phyloP scores from a whole-genome alignment of 2,113 vertebrate genomes.

The Columba janthina region DNA sequence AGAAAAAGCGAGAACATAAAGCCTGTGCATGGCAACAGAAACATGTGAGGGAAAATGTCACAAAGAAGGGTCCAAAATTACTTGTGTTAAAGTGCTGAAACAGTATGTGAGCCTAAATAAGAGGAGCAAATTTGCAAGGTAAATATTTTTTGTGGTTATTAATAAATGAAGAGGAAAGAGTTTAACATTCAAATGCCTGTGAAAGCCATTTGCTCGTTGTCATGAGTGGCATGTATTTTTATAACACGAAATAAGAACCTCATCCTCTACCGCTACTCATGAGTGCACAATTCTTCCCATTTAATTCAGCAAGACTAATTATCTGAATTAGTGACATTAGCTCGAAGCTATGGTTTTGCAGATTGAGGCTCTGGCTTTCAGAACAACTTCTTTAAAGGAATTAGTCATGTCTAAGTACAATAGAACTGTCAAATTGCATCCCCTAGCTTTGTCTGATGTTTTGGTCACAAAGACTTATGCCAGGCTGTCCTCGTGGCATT shows the following conservation, averaged over 20 bases:
- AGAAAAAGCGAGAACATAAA: background rate
- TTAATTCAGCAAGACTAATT: slow-evolving; percentile 67
- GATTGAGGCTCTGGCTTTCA: slow-evolving; percentile 22
- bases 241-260: slow-evolving; percentile 7
- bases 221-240: slow-evolving; percentile 6
- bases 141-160: background rate
- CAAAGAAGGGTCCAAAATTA: background rate
- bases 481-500: background rate
- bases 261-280: background rate
- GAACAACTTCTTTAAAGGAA: slow-evolving; percentile 49
- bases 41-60: background rate
- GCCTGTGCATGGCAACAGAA: background rate
- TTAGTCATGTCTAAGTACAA: slow-evolving; percentile 44
- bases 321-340: slow-evolving; percentile 51
- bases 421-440: slow-evolving; percentile 5
- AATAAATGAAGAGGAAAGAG: background rate
- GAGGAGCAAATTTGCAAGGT: background rate
- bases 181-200: background rate
- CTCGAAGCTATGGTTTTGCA: slow-evolving; percentile 26
- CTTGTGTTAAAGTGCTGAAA: background rate
- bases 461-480: background rate
- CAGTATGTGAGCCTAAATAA: background rate
- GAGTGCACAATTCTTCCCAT: background rate
- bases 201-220: slow-evolving; percentile 10
- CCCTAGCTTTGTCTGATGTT: background rate